phyloP scores from a whole-genome alignment of 2,888 invertebrate genomes.

The Dynastes maya region DNA sequence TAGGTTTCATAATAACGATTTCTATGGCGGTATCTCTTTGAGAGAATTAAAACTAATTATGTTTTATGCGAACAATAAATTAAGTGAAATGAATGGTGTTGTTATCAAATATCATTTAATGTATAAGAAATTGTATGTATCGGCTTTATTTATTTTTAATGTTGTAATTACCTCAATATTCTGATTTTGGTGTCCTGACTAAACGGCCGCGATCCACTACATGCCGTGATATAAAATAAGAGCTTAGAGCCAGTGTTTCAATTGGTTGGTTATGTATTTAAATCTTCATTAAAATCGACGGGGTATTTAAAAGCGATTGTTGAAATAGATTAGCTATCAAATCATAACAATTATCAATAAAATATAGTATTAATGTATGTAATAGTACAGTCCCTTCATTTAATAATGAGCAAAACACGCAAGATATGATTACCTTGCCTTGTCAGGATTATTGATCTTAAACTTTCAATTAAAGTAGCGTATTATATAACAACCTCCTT shows the following conservation, averaged over 20 bases:
- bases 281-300: not conserved
- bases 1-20: constrained; percentile 14
- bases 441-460: no score
- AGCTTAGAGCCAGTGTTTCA: not conserved
- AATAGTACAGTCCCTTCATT: no score
- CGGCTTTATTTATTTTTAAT: no score
- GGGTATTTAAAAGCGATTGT: not conserved
- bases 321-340: not conserved
- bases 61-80: constrained; percentile 1
- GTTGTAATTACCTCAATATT: no score
- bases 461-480: no score
- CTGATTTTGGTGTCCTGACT: not conserved
- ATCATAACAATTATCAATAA: not conserved
- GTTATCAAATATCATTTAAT: not conserved
- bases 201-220: not conserved
- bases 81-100: not conserved
- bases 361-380: no score
- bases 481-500: no score
- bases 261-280: not conserved
- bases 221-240: not conserved
- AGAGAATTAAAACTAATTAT: constrained; percentile 35
- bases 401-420: no score
- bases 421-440: no score
- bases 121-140: not conserved
- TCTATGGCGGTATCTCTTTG: constrained; percentile 27